phyloP scores from a whole-genome alignment of 2,888 invertebrate species.

The Agapetus fuscipes region DNA sequence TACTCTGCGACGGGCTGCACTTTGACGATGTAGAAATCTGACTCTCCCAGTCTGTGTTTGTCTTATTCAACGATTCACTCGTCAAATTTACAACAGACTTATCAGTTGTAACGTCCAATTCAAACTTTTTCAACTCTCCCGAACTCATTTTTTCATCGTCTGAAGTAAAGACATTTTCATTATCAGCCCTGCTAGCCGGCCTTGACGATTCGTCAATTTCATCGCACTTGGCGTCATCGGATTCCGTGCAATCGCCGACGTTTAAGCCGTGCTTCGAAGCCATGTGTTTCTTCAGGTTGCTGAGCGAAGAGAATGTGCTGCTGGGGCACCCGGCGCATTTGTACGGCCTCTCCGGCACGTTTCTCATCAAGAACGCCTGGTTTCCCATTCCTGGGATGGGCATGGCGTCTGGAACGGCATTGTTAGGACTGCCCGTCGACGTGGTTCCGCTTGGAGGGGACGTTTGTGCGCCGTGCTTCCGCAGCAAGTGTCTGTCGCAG shows the following conservation, averaged over 20 bases:
- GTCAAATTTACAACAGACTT: slow-evolving; percentile 6
- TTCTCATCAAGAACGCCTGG: slow-evolving; percentile 46
- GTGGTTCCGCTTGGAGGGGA: slow-evolving; percentile 24
- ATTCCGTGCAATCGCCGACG: slow-evolving; percentile 35
- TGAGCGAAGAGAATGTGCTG: slow-evolving; percentile 71
- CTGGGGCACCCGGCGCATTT: slow-evolving; percentile 75
- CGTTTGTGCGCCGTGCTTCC: slow-evolving; percentile 61
- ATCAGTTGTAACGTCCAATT: not conserved
- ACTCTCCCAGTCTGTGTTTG: slow-evolving; percentile 16
- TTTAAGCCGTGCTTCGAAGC: slow-evolving; percentile 55
- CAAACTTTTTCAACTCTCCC: slow-evolving; percentile 22
- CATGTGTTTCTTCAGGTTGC: slow-evolving; percentile 71
- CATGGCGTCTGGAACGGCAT: slow-evolving; percentile 3
- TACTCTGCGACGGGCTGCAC: slow-evolving; percentile 12
- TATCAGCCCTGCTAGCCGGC: slow-evolving; percentile 25
- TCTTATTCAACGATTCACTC: slow-evolving; percentile 8
- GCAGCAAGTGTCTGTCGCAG: slow-evolving; percentile 85
- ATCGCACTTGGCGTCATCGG: slow-evolving; percentile 21
- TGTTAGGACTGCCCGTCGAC: slow-evolving; percentile 25
- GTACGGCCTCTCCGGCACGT: slow-evolving; percentile 67
- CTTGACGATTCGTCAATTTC: slow-evolving; percentile 1
- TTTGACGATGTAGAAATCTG: slow-evolving; percentile 17
- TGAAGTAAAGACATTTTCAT: slow-evolving; percentile 15
- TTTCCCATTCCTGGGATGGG: slow-evolving; percentile 21
- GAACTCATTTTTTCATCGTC: slow-evolving; percentile 26